Percentiles rank a stretch among this genome's conserved stretches.
These are phyloP conservation scores for Morbakka virulenta DNA, from an alignment of 30 jellyfish, hydroid and myxozoan genomes.

Conservation along the genomic window DNA sequence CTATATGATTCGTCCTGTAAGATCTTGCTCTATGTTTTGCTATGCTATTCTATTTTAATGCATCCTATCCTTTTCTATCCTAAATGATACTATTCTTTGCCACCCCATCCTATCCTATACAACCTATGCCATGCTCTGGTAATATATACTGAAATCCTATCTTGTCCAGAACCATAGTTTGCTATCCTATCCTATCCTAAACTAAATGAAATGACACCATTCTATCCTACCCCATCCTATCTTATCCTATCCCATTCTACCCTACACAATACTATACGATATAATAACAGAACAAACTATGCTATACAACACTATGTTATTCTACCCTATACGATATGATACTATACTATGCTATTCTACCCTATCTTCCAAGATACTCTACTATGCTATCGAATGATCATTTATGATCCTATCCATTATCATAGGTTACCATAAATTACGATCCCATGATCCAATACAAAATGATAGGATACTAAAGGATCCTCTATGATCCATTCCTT, in stretches of 20 bases:
- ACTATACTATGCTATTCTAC: conserved; percentile 1
- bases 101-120: no score
- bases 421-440: neutral
- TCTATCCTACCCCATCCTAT: neutral
- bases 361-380: neutral
- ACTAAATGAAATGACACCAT: neutral
- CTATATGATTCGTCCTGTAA: no score
- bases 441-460: neutral
- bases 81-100: no score
- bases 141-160: no score
- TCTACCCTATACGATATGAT: neutral
- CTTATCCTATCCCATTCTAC: neutral
- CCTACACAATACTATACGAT: neutral
- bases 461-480: neutral
- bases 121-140: no score
- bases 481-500: neutral
- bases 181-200: conserved; percentile 2
- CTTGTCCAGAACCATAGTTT: neutral
- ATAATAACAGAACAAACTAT: neutral
- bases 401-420: neutral
- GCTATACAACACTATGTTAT: neutral
- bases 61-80: no score
- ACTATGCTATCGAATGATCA: neutral
- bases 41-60: no score
- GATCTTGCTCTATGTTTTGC: no score